phyloP scores from a whole-genome alignment of 2,797 vertebrate species.

The Alouatta caraya region DNA sequence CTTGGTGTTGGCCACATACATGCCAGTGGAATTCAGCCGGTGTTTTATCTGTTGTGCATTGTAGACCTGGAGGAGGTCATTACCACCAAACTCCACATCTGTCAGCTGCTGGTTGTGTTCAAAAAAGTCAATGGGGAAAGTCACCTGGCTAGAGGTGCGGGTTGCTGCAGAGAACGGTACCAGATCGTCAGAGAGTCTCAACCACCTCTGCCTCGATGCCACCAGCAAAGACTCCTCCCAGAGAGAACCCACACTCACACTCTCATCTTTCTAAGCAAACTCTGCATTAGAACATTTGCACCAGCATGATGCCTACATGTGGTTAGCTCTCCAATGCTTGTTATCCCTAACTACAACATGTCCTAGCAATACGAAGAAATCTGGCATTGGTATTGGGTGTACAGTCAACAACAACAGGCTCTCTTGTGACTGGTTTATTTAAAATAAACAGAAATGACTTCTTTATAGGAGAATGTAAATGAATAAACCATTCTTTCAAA shows the following conservation, averaged over 20 bases:
- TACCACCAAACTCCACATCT: slow-evolving; percentile 98
- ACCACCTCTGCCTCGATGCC: neutral
- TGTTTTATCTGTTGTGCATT: slow-evolving; percentile 99
- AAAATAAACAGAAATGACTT: neutral
- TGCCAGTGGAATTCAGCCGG: slow-evolving; percentile 97
- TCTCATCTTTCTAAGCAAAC: neutral
- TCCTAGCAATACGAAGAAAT: neutral
- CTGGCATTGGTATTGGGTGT: neutral
- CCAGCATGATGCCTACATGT: neutral
- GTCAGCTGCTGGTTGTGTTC: slow-evolving; percentile 99
- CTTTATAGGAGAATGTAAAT: neutral
- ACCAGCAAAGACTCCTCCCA: neutral
- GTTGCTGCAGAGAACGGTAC: slow-evolving; percentile 86
- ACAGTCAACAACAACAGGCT: neutral
- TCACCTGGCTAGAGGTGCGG: slow-evolving; percentile 95
- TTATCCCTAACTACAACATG: neutral
- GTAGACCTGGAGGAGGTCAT: slow-evolving; percentile 97
- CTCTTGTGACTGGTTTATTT: neutral
- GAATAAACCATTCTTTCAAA: neutral
- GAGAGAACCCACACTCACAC: neutral
- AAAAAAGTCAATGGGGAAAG: slow-evolving; percentile 99
- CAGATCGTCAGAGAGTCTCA: neutral
- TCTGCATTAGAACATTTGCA: neutral
- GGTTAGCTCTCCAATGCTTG: neutral
- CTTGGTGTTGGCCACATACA: slow-evolving; percentile 99